Evolutionary conservation across 2,113 vertebrate genomes (phyloP).

Genomic region (Tichodroma muraria): DNA sequence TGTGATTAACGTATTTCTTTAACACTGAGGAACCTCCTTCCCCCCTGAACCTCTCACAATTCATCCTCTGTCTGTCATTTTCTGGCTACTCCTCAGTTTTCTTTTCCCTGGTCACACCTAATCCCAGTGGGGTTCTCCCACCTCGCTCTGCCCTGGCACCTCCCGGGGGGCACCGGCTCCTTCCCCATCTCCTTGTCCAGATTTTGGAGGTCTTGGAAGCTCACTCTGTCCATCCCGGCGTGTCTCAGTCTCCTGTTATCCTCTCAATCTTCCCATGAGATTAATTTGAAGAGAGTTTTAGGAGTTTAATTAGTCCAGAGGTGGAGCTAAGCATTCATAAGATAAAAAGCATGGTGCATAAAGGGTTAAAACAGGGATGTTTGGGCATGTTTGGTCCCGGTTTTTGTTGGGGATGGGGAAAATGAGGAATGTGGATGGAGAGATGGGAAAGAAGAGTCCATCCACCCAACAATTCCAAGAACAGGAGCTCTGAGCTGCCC

Average conservation of each 20-base stretch:
- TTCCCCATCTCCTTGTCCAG: not conserved
- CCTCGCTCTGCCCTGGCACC: not conserved
- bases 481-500: not conserved
- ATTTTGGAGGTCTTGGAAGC: not conserved
- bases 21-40: not conserved
- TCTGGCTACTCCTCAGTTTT: not conserved
- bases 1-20: slow-evolving; percentile 49
- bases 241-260: not conserved
- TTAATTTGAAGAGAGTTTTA: not conserved
- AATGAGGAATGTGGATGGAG: not conserved
- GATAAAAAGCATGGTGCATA: fast-evolving
- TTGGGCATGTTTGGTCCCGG: fast-evolving
- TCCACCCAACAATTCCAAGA: not conserved
- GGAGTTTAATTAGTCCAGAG: not conserved
- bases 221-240: fast-evolving
- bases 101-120: not conserved
- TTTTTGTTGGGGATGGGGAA: not conserved
- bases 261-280: not conserved
- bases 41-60: not conserved
- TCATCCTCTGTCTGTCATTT: not conserved
- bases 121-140: not conserved
- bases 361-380: not conserved
- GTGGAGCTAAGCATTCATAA: not conserved
- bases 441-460: not conserved
- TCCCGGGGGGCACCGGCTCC: not conserved